Percentiles rank a stretch among this genome's conserved stretches.
These are phyloP conservation scores for Atrichornis clamosus DNA, from an alignment of 2,113 vertebrate species.

Conservation along the genomic window DNA sequence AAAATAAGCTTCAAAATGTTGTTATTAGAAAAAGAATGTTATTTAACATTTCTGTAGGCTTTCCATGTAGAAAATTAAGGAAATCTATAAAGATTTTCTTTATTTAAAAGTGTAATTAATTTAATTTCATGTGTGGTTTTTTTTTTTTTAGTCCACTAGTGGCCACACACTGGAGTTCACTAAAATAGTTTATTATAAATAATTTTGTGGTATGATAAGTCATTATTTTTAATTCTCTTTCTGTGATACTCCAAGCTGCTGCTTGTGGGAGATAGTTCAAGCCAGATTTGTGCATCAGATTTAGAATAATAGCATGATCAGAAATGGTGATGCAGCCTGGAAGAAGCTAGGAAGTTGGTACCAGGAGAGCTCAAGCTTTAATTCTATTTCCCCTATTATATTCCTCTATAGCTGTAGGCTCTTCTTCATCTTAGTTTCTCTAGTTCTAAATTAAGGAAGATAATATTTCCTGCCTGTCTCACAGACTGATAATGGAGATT, in stretches of 20 bases:
- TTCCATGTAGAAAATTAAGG: slow-evolving; percentile 7
- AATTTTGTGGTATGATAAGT: not conserved
- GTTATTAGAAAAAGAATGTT: slow-evolving; percentile 24
- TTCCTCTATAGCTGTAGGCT: not conserved
- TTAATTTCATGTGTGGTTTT: slow-evolving; percentile 14
- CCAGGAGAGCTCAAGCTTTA: not conserved
- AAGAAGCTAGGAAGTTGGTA: not conserved
- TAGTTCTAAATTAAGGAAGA: not conserved
- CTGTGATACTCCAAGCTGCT: not conserved
- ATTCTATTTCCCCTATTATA: not conserved
- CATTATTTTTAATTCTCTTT: not conserved
- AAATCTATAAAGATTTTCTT: not conserved
- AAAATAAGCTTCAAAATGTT: slow-evolving; percentile 43
- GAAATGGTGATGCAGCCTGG: not conserved
- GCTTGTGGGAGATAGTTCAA: not conserved
- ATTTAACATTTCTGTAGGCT: slow-evolving; percentile 8
- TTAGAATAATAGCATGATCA: not conserved
- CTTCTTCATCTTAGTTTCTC: not conserved
- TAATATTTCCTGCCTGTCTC: not conserved
- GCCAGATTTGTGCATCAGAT: not conserved
- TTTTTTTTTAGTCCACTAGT: slow-evolving; percentile 21
- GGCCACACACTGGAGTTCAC: not conserved
- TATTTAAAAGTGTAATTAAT: slow-evolving; percentile 15
- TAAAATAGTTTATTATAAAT: not conserved
- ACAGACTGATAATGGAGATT: not conserved